Percentiles rank a stretch among this genome's conserved stretches.
Evolutionary conservation across 2,113 vertebrate species (phyloP).

Genomic region (Neopipo cinnamomea): DNA sequence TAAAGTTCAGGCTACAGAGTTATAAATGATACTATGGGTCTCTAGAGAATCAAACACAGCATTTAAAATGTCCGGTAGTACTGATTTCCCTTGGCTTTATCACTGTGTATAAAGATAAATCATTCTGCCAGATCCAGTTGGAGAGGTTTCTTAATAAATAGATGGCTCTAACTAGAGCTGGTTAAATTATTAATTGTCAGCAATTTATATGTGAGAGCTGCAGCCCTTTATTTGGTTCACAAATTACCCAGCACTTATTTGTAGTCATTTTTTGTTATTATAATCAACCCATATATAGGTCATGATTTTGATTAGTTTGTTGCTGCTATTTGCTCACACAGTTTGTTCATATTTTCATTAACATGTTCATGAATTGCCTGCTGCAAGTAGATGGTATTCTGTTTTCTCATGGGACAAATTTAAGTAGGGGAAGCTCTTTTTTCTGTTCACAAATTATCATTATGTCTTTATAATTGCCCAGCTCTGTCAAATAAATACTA

Average conservation of each 20-base stretch:
- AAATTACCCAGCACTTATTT: constrained; percentile 14
- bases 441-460: not conserved
- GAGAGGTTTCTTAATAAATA: constrained; percentile 9
- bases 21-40: not conserved
- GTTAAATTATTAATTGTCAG: constrained; percentile 41
- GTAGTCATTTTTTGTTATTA: not conserved
- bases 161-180: not conserved
- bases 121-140: not conserved
- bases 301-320: constrained; percentile 26
- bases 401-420: not conserved
- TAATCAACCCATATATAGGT: constrained; percentile 3
- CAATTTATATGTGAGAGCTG: not conserved
- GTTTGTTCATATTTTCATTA: not conserved
- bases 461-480: not conserved
- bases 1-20: not conserved
- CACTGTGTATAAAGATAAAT: not conserved
- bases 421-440: not conserved
- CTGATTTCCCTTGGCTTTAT: constrained; percentile 27
- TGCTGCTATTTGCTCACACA: not conserved
- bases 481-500: not conserved
- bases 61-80: not conserved
- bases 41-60: not conserved
- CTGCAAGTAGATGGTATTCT: not conserved
- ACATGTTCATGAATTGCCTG: not conserved
- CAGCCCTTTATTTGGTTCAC: constrained; percentile 6